These are phyloP conservation scores for Myrmecophaga tridactyla DNA, from an alignment of 2,113 vertebrate genomes.

Conservation along the genomic window DNA sequence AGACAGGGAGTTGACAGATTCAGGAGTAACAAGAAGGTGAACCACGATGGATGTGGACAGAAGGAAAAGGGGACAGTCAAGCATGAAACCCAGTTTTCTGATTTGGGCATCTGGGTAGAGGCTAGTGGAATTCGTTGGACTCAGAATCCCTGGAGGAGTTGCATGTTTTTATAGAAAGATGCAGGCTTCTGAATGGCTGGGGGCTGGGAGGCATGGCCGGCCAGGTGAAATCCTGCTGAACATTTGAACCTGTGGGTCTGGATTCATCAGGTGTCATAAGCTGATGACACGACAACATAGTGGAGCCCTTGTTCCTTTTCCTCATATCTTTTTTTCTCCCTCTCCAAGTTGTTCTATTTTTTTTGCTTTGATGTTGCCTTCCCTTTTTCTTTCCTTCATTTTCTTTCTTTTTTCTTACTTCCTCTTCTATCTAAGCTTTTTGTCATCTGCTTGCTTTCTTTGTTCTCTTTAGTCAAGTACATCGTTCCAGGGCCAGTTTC, in stretches of 20 bases:
- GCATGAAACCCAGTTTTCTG: fast-evolving
- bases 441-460: neutral
- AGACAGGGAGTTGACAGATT: fast-evolving
- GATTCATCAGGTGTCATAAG: fast-evolving
- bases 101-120: neutral
- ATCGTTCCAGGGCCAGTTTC: neutral
- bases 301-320: fast-evolving
- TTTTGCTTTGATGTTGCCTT: neutral
- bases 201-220: fast-evolving
- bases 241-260: no score
- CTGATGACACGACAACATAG: fast-evolving
- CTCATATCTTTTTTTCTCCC: neutral
- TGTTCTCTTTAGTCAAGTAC: fast-evolving
- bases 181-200: fast-evolving
- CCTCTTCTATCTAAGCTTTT: fast-evolving
- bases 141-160: neutral
- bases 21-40: fast-evolving
- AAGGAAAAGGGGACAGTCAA: fast-evolving
- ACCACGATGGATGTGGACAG: fast-evolving
- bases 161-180: fast-evolving
- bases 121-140: fast-evolving
- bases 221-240: no score
- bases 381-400: neutral
- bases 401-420: neutral
- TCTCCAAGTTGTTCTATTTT: no score